phyloP scores from a whole-genome alignment of 2,113 vertebrate genomes.

The Myrmecobius fasciatus region DNA sequence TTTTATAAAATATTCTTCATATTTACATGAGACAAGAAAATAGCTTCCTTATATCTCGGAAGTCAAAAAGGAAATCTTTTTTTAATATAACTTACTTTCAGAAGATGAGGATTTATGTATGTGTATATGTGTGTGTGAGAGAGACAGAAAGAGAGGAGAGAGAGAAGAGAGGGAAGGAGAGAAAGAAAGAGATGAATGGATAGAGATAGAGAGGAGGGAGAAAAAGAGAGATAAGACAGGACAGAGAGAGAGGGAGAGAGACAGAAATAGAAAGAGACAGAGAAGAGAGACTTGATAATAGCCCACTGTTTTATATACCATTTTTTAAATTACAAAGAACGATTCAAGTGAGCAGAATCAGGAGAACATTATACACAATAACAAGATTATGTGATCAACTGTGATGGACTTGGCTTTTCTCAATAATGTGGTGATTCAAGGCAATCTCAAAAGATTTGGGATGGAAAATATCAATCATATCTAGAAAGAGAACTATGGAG shows the following conservation, averaged over 20 bases:
- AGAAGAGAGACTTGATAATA: constrained; percentile 27
- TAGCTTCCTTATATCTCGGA: constrained; percentile 34
- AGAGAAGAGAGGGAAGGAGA: not conserved
- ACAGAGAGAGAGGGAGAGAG: not conserved
- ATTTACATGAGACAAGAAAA: not conserved
- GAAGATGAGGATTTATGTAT: constrained; percentile 60
- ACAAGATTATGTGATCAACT: too few species aligned
- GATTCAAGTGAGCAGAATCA: not conserved
- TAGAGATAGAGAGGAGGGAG: not conserved
- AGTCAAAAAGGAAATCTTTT: constrained; percentile 50
- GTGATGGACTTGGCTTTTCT: too few species aligned
- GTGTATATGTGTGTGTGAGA: not conserved
- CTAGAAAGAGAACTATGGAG: too few species aligned
- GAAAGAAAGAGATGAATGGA: not conserved
- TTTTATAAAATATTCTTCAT: not conserved
- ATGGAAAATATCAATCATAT: too few species aligned
- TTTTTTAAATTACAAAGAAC: constrained; percentile 72
- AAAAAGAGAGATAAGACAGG: too few species aligned
- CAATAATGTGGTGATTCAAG: too few species aligned
- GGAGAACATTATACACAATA: too few species aligned
- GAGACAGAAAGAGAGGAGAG: not conserved
- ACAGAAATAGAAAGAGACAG: not conserved
- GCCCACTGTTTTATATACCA: constrained; percentile 59
- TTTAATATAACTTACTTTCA: constrained; percentile 33
- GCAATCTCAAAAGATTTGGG: too few species aligned